Base-by-base conservation (phyloP, 2,113 vertebrate genomes). In the Rhea pennata region DNA sequence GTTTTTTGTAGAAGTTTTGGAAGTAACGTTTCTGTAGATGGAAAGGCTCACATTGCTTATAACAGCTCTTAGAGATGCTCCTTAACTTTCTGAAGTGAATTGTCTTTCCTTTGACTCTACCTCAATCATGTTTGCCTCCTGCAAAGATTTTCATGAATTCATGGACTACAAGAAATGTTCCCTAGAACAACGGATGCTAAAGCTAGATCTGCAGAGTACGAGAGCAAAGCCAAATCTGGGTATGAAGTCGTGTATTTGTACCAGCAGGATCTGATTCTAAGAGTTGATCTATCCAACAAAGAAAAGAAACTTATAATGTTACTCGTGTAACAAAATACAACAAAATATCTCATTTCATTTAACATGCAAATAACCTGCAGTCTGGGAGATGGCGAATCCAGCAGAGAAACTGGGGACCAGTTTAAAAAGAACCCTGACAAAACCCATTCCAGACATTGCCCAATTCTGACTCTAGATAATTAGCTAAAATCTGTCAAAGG, bases 401-500 rank as follows among this genome's bases (percentile, higher is more conserved):
- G 15, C 7, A 22, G 8, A 73, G 36, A 87, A 87, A 56, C 5
- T 5, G 11, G 33, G 10, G 14, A 75, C 17, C 5, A 86, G 6
- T 4, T 36, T 36, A 20, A 88, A 80, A 88, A 66, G 44, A 64
- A 11, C 7, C 7, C 36, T 53, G 40, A 58, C 53, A 82, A 96
- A 94, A 70, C 4, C 24, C 5, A 39, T 85, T 83, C 19, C 72
- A 76, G 50, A 67, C 23, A 48, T 59, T 91, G 53, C 31, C 36
- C 58, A 76, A 69, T 10, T 87, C 29, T 5, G 2, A 23, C 31
- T 76, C 51, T 22, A 82, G 44, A 56, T 72, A 64, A 89, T 84
- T 92, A 91, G 50, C 33, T 89, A 58, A 73, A 91, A 97, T 54
- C 62, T 85, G 62, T 16, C 50, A 92, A 87, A 89, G 36, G 19